Evolutionary conservation across 2,797 vertebrate genomes (phyloP).

Genomic region (Hapalemur alaotrensis): DNA sequence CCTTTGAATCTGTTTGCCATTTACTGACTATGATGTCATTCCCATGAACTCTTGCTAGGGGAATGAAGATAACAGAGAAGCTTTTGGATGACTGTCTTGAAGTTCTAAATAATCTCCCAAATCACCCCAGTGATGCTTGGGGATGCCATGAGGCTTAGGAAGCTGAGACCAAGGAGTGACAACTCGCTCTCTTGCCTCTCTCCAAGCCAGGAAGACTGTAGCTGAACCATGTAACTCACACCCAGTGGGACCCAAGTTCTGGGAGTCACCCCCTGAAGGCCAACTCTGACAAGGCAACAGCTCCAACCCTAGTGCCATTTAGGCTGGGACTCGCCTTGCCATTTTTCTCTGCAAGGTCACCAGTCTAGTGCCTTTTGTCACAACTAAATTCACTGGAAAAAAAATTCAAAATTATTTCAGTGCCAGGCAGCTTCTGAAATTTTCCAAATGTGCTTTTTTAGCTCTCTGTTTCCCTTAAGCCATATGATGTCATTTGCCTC

Average conservation of each 20-base stretch:
- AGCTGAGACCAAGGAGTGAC: not conserved
- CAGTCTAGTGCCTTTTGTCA: conserved; percentile 56
- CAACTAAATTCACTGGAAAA: conserved; percentile 66
- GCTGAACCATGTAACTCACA: no score
- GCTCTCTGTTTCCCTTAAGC: conserved; percentile 71
- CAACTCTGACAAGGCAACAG: not conserved
- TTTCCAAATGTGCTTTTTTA: conserved; percentile 69
- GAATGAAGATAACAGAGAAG: not conserved
- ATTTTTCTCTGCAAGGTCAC: not conserved
- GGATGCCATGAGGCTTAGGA: not conserved
- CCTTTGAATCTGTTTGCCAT: not conserved
- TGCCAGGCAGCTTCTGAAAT: conserved; percentile 72
- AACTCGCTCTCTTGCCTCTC: not conserved
- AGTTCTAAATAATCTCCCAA: not conserved
- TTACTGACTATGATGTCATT: not conserved
- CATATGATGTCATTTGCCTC: conserved; percentile 79
- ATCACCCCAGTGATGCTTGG: not conserved
- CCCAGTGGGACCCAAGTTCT: accelerated
- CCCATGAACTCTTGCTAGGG: not conserved
- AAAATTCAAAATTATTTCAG: conserved; percentile 60
- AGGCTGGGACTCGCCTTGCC: not conserved
- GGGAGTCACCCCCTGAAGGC: not conserved
- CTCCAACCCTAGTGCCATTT: not conserved
- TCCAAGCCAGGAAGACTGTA: not conserved
- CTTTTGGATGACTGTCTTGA: not conserved